A percentile compares a stretch with the other conserved stretches of the same genome.
Conservation (phyloP, 2,888 invertebrate genomes). For the Lasius platythorax region DNA sequence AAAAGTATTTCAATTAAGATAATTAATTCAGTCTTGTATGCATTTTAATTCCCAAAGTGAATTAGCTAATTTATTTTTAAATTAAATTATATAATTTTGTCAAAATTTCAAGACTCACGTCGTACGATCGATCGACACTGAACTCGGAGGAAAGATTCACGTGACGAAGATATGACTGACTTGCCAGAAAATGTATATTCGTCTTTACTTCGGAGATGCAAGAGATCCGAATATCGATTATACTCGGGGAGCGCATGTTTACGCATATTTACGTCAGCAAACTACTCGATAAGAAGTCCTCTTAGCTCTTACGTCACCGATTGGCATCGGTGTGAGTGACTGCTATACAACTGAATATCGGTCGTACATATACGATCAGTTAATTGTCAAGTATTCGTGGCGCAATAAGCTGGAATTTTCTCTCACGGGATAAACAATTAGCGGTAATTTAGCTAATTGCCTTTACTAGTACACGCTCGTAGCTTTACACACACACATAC, state of each 20-base stretch:
- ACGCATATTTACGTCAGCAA: constrained; percentile 65
- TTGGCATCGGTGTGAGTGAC: neutral
- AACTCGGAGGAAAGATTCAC: neutral
- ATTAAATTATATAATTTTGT: neutral
- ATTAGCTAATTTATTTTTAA: neutral
- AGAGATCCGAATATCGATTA: constrained; percentile 10
- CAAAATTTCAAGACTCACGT: neutral
- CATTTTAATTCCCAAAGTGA: neutral
- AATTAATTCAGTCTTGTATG: neutral
- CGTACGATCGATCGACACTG: neutral
- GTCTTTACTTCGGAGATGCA: neutral
- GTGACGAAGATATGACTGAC: neutral
- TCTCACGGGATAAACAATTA: constrained; percentile 14
- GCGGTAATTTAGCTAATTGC: constrained; percentile 4
- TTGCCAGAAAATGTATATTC: neutral
- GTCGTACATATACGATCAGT: neutral
- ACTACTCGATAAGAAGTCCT: constrained; percentile 60
- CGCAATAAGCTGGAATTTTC: neutral
- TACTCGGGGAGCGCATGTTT: constrained; percentile 47
- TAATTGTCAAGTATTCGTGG: neutral
- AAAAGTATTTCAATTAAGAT: neutral
- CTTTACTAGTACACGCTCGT: neutral
- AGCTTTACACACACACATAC: neutral
- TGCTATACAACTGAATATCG: neutral
- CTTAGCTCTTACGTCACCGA: constrained; percentile 52